Conservation (phyloP, 1,140 invertebrate genomes). For the Drosophila prosaltans region DNA sequence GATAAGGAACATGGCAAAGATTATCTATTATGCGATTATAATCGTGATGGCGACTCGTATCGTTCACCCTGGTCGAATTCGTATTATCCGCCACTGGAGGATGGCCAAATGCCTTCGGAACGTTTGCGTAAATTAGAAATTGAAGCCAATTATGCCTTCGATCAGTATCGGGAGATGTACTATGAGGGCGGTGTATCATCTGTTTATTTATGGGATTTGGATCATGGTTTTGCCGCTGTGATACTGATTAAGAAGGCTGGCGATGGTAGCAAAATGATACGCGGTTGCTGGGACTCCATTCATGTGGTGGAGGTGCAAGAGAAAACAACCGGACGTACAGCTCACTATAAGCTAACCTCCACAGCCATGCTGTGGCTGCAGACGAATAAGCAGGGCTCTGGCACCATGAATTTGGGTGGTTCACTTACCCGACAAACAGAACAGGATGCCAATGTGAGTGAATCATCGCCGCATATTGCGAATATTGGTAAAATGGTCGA, state of each 20-base stretch:
- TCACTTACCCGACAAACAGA: constrained; percentile 98
- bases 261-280: constrained; percentile 97
- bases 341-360: constrained; percentile 99
- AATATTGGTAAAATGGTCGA: constrained; percentile 98
- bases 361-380: constrained; percentile 99
- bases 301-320: constrained; percentile 99
- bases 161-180: constrained; percentile 99
- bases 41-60: constrained; percentile 99
- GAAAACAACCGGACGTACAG: constrained; percentile 95
- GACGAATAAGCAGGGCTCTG: constrained; percentile 97
- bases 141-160: constrained; percentile 99
- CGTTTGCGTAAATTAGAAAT: constrained; percentile 97
- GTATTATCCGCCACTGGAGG: constrained; percentile 98
- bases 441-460: constrained; percentile 93
- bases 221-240: constrained; percentile 99
- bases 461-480: constrained; percentile 97
- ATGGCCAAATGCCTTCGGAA: constrained; percentile 99
- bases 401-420: constrained; percentile 99
- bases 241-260: constrained; percentile 99
- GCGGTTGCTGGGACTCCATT: constrained; percentile 99
- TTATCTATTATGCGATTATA: constrained; percentile 99
- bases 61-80: constrained; percentile 99
- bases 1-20: constrained; percentile 98
- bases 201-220: constrained; percentile 99
- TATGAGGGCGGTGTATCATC: constrained; percentile 99